Evolutionary conservation across 1,140 invertebrate genomes (phyloP), one percentile per base, ranked within the genome.

Genomic region (Ephestia elutella): DNA sequence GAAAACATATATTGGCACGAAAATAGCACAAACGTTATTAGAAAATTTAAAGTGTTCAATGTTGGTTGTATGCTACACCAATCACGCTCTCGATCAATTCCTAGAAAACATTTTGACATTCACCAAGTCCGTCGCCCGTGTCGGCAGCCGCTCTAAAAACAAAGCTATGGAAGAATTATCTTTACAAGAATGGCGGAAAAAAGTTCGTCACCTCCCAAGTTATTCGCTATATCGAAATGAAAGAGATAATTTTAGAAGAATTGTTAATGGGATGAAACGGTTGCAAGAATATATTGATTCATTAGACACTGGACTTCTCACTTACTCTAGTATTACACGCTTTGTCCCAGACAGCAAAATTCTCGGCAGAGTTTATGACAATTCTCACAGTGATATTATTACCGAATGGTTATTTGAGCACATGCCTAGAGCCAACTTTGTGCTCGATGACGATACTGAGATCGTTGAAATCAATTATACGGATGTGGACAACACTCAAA

Each of bases 71-170:
- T 96, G 95, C 72, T 96, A 93, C 66, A 96, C 95, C 0, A 97
- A 97, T 76, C 95, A 97, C 82, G 96, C 96, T 0, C 77, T 97
- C 2, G 96, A 97, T 89, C 95, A 97, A 76, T 97, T 97, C 87
- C 80, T 97, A n/a, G 92, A 95, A 79, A 94, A 92, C 18, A 89
- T 95, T 9, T 71, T 91, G 5, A 58, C 77, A 15, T 77, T 89
- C 2, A 93, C 91, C 1, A 38, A 87, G 0, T 86, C 90, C 18
- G 87, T 96, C 56, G 87, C 95, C 11, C 90, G 96, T 21, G 90
- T 97, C 63, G 96, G 96, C 4, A 91, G 92, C 4, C 91, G 94
- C 79, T 93, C 92, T 0, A 92, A 92, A 70, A 92, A 89, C 70
- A 86, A 92, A 77, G 73, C 65, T 3, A 73, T 94, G 53, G 73